Evolutionary conservation across 2,113 vertebrate species (phyloP).

Genomic region (Pachycephala philippinensis): DNA sequence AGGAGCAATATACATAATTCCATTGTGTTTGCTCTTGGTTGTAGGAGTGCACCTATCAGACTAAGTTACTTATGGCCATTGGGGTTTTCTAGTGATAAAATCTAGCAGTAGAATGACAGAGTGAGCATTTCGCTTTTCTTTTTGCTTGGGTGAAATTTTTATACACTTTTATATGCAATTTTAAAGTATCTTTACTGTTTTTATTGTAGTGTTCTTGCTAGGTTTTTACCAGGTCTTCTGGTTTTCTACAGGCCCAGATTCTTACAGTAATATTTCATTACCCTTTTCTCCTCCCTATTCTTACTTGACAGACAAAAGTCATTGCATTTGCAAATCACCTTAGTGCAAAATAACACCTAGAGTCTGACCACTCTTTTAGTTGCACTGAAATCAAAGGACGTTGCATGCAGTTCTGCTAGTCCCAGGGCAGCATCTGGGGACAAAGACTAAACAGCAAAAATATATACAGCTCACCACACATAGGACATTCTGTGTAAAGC

Average conservation of each 20-base stretch:
- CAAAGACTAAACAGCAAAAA: neutral
- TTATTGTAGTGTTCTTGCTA: slow-evolving; percentile 45
- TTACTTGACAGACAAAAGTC: neutral
- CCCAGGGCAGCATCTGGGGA: neutral
- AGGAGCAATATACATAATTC: neutral
- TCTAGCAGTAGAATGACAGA: neutral
- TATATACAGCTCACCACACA: neutral
- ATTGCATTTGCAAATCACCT: neutral
- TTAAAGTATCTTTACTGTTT: slow-evolving; percentile 52
- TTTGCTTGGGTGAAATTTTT: slow-evolving; percentile 67
- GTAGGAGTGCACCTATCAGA: neutral
- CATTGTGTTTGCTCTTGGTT: neutral
- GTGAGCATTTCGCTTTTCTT: slow-evolving; percentile 40
- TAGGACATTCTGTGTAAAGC: neutral
- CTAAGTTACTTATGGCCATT: neutral
- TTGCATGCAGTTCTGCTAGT: neutral
- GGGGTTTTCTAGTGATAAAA: neutral
- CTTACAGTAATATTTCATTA: neutral
- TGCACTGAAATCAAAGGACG: neutral
- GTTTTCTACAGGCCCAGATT: neutral
- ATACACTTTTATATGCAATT: slow-evolving; percentile 68
- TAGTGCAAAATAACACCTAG: neutral
- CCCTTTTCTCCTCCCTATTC: neutral
- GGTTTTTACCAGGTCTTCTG: slow-evolving; percentile 25
- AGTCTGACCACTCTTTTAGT: neutral